Evolutionary conservation across 2,888 invertebrate genomes (phyloP).

Genomic region (Oscheius sp.): DNA sequence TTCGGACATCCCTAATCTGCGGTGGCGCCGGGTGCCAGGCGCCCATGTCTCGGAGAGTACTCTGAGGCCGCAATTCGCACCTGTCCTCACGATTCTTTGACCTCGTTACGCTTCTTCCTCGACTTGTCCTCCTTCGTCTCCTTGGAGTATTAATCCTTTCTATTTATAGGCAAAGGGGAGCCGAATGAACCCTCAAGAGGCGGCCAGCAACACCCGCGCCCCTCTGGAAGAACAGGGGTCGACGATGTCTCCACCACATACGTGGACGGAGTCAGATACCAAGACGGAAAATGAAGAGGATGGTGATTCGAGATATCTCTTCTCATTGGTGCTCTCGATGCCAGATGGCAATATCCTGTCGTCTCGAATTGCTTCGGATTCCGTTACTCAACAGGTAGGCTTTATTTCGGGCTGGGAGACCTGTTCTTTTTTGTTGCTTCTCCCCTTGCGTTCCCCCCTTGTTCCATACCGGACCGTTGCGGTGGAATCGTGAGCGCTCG

Average conservation of each 20-base stretch:
- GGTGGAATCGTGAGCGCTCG: conserved; percentile 28
- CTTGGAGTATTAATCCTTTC: not conserved
- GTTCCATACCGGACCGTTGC: conserved; percentile 16
- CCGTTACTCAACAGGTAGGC: conserved; percentile 39
- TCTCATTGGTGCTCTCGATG: conserved; percentile 51
- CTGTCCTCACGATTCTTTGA: conserved; percentile 35
- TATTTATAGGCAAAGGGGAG: conserved; percentile 5
- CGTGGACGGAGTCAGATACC: conserved; percentile 45
- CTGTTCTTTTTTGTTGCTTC: not conserved
- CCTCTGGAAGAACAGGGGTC: conserved; percentile 36
- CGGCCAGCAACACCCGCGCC: conserved; percentile 25
- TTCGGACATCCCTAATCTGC: conserved; percentile 36
- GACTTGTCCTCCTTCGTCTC: not conserved
- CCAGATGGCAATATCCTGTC: conserved; percentile 50
- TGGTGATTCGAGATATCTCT: conserved; percentile 49
- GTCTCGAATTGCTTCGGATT: conserved; percentile 41
- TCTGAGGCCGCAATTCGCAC: conserved; percentile 30
- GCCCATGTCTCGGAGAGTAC: conserved; percentile 30
- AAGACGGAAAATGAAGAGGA: conserved; percentile 30
- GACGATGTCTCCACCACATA: conserved; percentile 58
- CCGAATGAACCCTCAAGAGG: conserved; percentile 29
- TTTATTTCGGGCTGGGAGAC: too few species aligned
- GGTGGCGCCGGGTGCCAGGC: conserved; percentile 35
- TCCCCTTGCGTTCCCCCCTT: conserved; percentile 13
- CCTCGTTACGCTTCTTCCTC: conserved; percentile 27